Evolutionary conservation across 2,888 invertebrate species (phyloP), one percentile per base, ranked within the genome.

Genomic region (Drosophila vallismaia): DNA sequence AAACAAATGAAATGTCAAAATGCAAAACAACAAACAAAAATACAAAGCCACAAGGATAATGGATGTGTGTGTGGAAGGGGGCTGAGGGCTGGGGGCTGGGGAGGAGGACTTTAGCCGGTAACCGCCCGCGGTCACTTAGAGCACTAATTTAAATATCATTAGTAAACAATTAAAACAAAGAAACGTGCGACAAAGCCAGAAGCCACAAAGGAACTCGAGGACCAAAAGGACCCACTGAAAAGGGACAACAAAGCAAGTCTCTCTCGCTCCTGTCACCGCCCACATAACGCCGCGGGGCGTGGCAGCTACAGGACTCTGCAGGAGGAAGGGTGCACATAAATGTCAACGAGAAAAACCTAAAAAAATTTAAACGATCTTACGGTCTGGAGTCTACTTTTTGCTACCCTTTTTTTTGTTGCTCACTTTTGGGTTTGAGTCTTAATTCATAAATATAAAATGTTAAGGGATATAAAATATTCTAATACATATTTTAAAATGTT

Each of bases 111-210:
- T 40, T 14, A 24, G 26, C n/a, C n/a, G 10, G 19, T 29, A 72
- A 72, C 42, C 58, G 77, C 82, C 71, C 50, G 82, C 71, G 79
- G 84, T 75, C 68, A 82, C 75, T 62, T 73, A 84, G 81, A 84
- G 82, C 71, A 77, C 88, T 88, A 88, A 88, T 88, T 88, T 86
- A 82, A 84, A 85, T 86, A 80, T 86, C 88, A 86, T 85, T 88
- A 86, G 85, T 74, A 60, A 79, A 74, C 72, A 83, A 81, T 85
- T 84, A 84, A 88, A 79, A 86, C 76, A 86, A 84, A 74, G 66
- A 49, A 79, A 74, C 57, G 62, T 36, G 52, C 45, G 64, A 54
- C 53, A 54, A 36, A 36, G 42, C 63, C 48, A 45, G 57, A 36
- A 49, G 48, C 19, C 36, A 38, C 45, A 42, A 58, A 57, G 59